A percentile compares a stretch with the other conserved stretches of the same genome.
Evolutionary conservation across 2,113 vertebrate genomes (phyloP).

Genomic region (Phrynosoma blainvillii): DNA sequence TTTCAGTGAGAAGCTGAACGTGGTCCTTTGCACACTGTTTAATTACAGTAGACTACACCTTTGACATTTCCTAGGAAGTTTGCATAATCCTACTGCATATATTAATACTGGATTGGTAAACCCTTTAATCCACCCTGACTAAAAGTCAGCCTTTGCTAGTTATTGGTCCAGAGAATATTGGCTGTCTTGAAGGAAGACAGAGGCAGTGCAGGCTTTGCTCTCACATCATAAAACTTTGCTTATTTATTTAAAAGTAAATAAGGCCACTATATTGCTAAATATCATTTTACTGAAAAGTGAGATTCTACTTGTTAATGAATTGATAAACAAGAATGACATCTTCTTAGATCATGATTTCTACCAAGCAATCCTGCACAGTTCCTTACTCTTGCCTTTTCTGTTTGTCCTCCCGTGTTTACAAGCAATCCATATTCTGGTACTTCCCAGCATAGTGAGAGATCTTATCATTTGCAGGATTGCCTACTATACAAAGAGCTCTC

Average conservation of each 20-base stretch:
- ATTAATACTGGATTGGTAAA: conserved; percentile 40
- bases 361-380: neutral
- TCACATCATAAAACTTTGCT: conserved; percentile 14
- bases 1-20: conserved; percentile 10
- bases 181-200: neutral
- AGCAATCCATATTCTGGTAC: neutral
- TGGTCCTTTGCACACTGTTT: conserved; percentile 25
- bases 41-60: conserved; percentile 39
- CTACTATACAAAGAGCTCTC: neutral
- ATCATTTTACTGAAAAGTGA: neutral
- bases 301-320: neutral
- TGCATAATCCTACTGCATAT: conserved; percentile 14
- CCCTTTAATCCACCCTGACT: conserved; percentile 27
- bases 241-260: conserved; percentile 2
- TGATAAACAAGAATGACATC: accelerated
- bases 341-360: neutral
- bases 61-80: conserved; percentile 44
- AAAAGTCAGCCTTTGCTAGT: conserved; percentile 36
- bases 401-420: neutral
- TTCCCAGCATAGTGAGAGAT: neutral
- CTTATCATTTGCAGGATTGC: no score
- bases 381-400: neutral
- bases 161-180: conserved; percentile 37
- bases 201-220: conserved; percentile 1
- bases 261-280: neutral